Evolutionary conservation across 35 echinoderm and acorn worm genomes (phyloP), one percentile per base, ranked within the genome.

Genomic region (Apostichopus parvimensis): DNA sequence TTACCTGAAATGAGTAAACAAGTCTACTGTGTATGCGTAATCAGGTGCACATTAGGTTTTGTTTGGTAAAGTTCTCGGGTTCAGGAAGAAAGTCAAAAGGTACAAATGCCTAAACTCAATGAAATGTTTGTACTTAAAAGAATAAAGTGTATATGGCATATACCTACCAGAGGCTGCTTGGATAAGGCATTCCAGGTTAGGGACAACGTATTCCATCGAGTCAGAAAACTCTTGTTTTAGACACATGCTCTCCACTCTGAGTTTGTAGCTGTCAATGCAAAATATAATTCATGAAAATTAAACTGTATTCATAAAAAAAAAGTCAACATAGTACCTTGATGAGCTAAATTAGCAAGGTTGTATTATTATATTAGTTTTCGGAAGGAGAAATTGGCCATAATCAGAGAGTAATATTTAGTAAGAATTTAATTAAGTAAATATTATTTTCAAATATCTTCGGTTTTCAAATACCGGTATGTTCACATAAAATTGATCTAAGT

Each of bases 241-340:
- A 1, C 94, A 92, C 97, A 98, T 98, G 64, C 97, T 94, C 61
- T 98, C 97, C 26, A 98, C 92, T 13, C 94, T 86, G 0, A 98
- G 75, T 79, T 95, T 98, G 82, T 96, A 96, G 25, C 97, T 98
- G 80, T 45, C 8, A 78, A 76, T 71, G 56, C 87, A 58, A 78
- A 45, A 45, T 45, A 45, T 45, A 45, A 45, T 45, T 45, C 34
- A 45, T 45, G 34, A 45, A 45, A 45, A 45, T 45, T 45, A 45
- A 0, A 45, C 34, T 45, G 34, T 45, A 45, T 45, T 45, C 34
- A 45, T 45, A 45, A 45, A 79, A 79, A 4, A 4, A 60, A 54
- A 23, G 80, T 55, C 68, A 75, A 18, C 15, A 80, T 22, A 80
- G 52, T 80, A 80, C 12, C 22, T 54, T 80, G 5, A 45, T 45